Conservation (phyloP, 2,888 invertebrate genomes). For the Epirrita christyi region DNA sequence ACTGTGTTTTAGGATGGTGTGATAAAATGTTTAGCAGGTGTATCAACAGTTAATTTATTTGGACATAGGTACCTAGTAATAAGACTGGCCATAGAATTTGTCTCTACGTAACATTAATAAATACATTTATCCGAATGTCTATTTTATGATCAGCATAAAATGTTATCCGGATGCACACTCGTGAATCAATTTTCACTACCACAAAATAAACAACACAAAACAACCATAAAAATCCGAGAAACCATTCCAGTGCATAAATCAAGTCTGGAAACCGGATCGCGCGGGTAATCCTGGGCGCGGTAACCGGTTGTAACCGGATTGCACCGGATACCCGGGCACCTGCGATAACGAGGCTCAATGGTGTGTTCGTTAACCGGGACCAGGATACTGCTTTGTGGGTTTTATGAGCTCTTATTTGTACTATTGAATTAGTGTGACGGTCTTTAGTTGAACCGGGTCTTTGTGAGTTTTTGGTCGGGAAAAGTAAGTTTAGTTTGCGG, state of each 20-base stretch:
- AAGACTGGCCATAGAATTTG: too few relatives aligned
- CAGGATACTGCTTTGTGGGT: constrained; percentile 31
- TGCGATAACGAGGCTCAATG: constrained; percentile 71
- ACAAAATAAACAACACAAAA: constrained; percentile 22
- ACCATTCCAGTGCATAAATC: constrained; percentile 69
- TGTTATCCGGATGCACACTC: too few relatives aligned
- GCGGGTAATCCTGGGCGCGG: constrained; percentile 73
- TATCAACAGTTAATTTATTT: too few relatives aligned
- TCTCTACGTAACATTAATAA: too few relatives aligned
- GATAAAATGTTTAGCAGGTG: too few relatives aligned
- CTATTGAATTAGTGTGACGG: constrained; percentile 28
- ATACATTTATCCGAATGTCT: too few relatives aligned
- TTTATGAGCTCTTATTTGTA: constrained; percentile 27
- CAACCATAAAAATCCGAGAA: constrained; percentile 44
- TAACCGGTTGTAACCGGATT: constrained; percentile 73
- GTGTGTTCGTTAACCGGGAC: constrained; percentile 27
- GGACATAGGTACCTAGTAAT: too few relatives aligned
- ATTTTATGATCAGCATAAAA: too few relatives aligned
- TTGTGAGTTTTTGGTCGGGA: neutral
- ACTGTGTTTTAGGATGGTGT: too few relatives aligned
- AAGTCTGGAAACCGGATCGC: constrained; percentile 75
- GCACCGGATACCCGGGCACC: constrained; percentile 71
- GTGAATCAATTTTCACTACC: constrained; percentile 22
- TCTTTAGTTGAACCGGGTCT: constrained; percentile 9
- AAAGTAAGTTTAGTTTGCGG: neutral